Percentiles rank a stretch among this genome's conserved stretches.
These are phyloP conservation scores for Perithous albicinctus DNA, from an alignment of 2,888 invertebrate genomes.

Conservation along the genomic window DNA sequence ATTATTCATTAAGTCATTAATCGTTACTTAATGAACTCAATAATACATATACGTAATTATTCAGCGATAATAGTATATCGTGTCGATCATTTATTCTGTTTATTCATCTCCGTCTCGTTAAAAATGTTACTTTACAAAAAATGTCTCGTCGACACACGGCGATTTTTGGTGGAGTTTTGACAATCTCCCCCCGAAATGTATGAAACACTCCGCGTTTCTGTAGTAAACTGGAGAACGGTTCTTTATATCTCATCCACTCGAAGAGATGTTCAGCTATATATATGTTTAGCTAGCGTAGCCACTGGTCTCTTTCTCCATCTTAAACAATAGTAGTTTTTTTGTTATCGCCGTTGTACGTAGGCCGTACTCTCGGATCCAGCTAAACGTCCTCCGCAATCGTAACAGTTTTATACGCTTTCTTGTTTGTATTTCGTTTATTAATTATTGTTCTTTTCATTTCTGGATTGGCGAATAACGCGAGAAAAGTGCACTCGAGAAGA, in stretches of 20 bases:
- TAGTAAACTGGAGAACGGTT: background rate
- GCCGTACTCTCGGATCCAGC: conserved; percentile 48
- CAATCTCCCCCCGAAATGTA: background rate
- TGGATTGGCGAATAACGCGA: conserved; percentile 53
- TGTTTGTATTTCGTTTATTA: conserved; percentile 7
- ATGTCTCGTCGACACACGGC: conserved; percentile 31
- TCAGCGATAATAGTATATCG: conserved; percentile 30
- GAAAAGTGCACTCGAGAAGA: conserved; percentile 51
- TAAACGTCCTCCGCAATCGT: conserved; percentile 37
- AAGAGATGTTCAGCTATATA: conserved; percentile 3
- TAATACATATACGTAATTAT: conserved; percentile 57
- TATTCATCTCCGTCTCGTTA: conserved; percentile 55
- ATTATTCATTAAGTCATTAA: conserved; percentile 69
- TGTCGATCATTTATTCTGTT: conserved; percentile 38
- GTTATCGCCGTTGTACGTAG: conserved; percentile 60
- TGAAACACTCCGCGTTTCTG: background rate
- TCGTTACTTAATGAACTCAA: conserved; percentile 68
- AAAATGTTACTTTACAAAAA: conserved; percentile 62
- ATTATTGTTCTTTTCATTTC: conserved; percentile 23
- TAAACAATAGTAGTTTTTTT: conserved; percentile 56
- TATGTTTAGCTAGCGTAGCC: conserved; percentile 15
- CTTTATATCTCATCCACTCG: background rate
- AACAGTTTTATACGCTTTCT: conserved; percentile 27
- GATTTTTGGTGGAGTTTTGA: conserved; percentile 17
- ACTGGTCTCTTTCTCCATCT: conserved; percentile 17